These are phyloP conservation scores for Pseudonaja textilis DNA, from an alignment of 2,113 vertebrate species.

Conservation along the genomic window DNA sequence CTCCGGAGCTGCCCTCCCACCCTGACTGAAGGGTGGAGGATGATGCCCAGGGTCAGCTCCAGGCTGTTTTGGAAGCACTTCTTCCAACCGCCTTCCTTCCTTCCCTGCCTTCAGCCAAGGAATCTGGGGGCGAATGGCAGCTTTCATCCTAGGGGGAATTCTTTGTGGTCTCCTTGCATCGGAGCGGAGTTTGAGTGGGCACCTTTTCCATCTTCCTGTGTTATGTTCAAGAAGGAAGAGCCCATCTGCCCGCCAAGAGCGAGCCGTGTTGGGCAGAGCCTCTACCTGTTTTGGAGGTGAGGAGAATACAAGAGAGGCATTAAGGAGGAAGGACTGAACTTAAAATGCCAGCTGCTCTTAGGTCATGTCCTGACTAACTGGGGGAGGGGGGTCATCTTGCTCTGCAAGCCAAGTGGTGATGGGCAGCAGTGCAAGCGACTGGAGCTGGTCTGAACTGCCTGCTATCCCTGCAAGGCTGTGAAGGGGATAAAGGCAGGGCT, in stretches of 20 bases:
- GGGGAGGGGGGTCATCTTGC: not conserved
- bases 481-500: not conserved
- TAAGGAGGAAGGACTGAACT: no score
- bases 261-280: not conserved
- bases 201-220: not conserved
- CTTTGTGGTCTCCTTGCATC: no score
- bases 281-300: not conserved
- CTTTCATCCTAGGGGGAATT: not conserved
- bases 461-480: not conserved
- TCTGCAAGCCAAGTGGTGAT: not conserved
- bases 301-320: not conserved
- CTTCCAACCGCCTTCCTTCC: not conserved
- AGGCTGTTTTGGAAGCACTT: not conserved
- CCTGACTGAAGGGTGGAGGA: no score
- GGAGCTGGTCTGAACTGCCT: fast-evolving
- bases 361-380: no score
- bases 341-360: not conserved
- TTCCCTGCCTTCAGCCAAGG: not conserved
- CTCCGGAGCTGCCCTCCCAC: not conserved
- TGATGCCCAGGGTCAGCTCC: no score
- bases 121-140: not conserved
- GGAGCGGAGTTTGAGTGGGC: not conserved
- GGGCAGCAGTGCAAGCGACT: not conserved
- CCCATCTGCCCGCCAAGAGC: not conserved
- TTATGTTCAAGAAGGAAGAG: not conserved